Conservation (phyloP, 2,888 invertebrate species). For the Agrochola lychnidis region DNA sequence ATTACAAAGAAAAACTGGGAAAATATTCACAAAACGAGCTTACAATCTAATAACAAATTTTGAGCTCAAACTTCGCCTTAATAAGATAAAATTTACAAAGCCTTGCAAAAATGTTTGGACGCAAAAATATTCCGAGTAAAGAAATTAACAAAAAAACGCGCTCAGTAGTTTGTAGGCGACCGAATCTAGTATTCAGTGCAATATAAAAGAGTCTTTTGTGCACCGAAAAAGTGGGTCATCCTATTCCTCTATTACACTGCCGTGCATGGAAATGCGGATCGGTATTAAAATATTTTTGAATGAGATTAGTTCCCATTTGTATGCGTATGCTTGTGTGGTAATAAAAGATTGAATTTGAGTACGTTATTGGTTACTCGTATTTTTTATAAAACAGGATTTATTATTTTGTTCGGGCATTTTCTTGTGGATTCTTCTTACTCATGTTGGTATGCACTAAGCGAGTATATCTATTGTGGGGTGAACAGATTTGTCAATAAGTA, state of each 20-base stretch:
- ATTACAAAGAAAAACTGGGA: constrained; percentile 3
- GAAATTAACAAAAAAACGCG: constrained; percentile 72
- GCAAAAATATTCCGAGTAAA: constrained; percentile 63
- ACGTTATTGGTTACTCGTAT: too few species aligned
- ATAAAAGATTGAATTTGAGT: constrained; percentile 23
- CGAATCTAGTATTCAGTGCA: constrained; percentile 82
- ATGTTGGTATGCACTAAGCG: neutral
- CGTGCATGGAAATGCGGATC: constrained; percentile 66
- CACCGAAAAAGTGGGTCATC: constrained; percentile 83
- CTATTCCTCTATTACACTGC: constrained; percentile 73
- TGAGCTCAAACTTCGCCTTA: constrained; percentile 28
- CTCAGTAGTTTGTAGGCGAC: constrained; percentile 67
- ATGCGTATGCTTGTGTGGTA: constrained; percentile 6
- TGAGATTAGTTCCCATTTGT: constrained; percentile 43
- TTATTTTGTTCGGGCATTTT: neutral
- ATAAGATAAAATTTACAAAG: constrained; percentile 56
- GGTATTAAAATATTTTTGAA: constrained; percentile 50
- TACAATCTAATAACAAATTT: constrained; percentile 39
- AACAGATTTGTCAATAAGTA: neutral
- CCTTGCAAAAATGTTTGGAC: constrained; percentile 55
- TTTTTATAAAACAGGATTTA: neutral
- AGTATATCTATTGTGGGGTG: neutral
- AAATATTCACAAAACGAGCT: constrained; percentile 20
- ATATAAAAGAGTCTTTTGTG: constrained; percentile 83
- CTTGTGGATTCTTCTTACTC: neutral